Percentiles rank a stretch among this genome's conserved stretches.
phyloP scores from a whole-genome alignment of 1,140 invertebrate genomes.

The Hylaeus anthracinus region DNA sequence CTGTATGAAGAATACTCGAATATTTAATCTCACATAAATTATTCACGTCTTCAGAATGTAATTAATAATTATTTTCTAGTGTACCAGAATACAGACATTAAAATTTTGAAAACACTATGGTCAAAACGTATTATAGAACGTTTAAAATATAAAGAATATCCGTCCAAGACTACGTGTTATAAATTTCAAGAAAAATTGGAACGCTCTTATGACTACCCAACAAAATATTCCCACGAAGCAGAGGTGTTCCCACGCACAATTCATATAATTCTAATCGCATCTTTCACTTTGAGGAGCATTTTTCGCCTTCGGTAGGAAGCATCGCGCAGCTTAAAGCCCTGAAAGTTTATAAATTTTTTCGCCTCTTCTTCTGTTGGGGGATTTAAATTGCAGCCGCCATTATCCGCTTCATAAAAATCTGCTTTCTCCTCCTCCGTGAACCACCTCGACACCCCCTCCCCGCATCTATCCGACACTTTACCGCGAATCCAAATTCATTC shows the following conservation, averaged over 20 bases:
- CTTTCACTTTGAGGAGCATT: slow-evolving; percentile 40
- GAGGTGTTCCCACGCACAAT: neutral
- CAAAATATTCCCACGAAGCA: too few species aligned
- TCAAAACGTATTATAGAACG: too few species aligned
- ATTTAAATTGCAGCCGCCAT: slow-evolving; percentile 60
- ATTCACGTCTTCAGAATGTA: too few species aligned
- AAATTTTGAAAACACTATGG: too few species aligned
- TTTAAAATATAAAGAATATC: too few species aligned
- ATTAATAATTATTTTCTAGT: too few species aligned
- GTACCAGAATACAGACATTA: too few species aligned
- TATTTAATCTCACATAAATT: too few species aligned
- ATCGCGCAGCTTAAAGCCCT: slow-evolving; percentile 45
- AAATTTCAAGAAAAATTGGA: too few species aligned
- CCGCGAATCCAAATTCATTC: slow-evolving; percentile 55
- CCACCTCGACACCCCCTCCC: neutral
- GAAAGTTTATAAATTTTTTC: slow-evolving; percentile 48
- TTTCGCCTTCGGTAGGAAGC: slow-evolving; percentile 40
- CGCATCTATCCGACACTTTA: neutral
- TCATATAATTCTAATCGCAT: slow-evolving; percentile 34
- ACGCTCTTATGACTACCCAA: too few species aligned
- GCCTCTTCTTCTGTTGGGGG: slow-evolving; percentile 13
- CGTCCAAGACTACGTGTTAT: too few species aligned
- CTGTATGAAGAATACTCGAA: too few species aligned
- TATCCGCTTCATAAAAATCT: slow-evolving; percentile 62
- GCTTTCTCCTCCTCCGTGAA: slow-evolving; percentile 22